phyloP scores from a whole-genome alignment of 2,113 vertebrate species.

The Gulo gulo region DNA sequence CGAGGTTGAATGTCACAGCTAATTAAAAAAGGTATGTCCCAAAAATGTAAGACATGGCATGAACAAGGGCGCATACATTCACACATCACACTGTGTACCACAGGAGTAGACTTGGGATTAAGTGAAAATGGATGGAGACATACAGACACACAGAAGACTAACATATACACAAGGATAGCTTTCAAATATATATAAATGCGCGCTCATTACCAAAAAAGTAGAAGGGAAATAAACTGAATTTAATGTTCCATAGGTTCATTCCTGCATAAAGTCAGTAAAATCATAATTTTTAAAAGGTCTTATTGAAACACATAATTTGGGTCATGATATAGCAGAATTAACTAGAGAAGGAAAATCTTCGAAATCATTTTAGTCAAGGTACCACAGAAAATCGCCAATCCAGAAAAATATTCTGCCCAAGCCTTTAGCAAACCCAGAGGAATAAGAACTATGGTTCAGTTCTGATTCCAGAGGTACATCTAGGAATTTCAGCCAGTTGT shows the following conservation, averaged over 20 bases:
- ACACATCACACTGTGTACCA: background rate
- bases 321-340: background rate
- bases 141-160: background rate
- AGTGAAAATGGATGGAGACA: background rate
- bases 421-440: background rate
- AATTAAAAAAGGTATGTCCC: conserved; percentile 10
- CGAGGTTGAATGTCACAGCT: background rate
- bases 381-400: background rate
- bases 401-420: background rate
- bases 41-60: background rate
- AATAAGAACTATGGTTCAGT: background rate
- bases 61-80: background rate
- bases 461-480: background rate
- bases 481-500: background rate
- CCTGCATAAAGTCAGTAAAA: background rate
- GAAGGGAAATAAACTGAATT: background rate
- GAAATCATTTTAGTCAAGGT: background rate
- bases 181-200: background rate
- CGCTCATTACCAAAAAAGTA: background rate
- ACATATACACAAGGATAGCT: background rate
- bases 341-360: conserved; percentile 16
- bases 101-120: background rate
- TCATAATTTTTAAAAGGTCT: background rate
- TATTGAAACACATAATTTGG: background rate
- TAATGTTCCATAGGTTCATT: background rate